Evolutionary conservation across 37 sponge, comb jelly and placozoan genomes (phyloP).

Genomic region (Ianthella basta): DNA sequence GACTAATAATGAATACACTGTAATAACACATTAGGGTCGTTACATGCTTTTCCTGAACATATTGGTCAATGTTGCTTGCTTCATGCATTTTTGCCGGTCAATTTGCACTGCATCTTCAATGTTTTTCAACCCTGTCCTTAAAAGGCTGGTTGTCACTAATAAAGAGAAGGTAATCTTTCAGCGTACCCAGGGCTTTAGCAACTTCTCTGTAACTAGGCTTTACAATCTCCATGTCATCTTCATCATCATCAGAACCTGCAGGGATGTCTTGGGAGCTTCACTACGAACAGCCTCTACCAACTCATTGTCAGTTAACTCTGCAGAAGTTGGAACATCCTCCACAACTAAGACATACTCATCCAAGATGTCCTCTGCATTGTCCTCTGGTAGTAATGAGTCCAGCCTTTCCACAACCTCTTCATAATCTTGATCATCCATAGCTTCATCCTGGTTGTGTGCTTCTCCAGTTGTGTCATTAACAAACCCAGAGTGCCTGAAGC

Average conservation of each 20-base stretch:
- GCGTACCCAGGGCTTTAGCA: slow-evolving; percentile 17
- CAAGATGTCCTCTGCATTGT: slow-evolving; percentile 33
- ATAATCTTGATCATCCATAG: slow-evolving; percentile 33
- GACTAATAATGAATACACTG: no score
- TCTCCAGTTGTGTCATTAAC: slow-evolving; percentile 20
- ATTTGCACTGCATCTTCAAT: slow-evolving; percentile 28
- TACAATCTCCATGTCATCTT: slow-evolving; percentile 3
- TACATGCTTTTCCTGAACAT: slow-evolving; percentile 20
- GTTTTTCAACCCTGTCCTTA: slow-evolving; percentile 9
- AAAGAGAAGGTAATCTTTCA: slow-evolving; percentile 28
- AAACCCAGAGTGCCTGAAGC: slow-evolving; percentile 26
- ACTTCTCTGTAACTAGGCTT: slow-evolving; percentile 33
- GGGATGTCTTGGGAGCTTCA: slow-evolving; percentile 4
- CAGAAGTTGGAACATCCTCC: slow-evolving; percentile 23
- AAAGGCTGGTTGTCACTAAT: slow-evolving; percentile 17
- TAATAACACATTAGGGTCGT: no score
- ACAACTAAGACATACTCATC: slow-evolving; percentile 23
- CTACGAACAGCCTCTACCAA: slow-evolving; percentile 4
- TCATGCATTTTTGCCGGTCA: slow-evolving; percentile 17
- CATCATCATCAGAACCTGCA: slow-evolving; percentile 14
- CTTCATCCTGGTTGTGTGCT: slow-evolving; percentile 17
- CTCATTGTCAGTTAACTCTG: slow-evolving; percentile 9
- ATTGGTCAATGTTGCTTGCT: slow-evolving; percentile 29
- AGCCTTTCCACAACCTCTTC: slow-evolving; percentile 28
- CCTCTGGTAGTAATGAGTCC: slow-evolving; percentile 11